These are phyloP conservation scores for Amblyopsis hoosieri DNA, from an alignment of 2,797 vertebrate species.

Conservation along the genomic window DNA sequence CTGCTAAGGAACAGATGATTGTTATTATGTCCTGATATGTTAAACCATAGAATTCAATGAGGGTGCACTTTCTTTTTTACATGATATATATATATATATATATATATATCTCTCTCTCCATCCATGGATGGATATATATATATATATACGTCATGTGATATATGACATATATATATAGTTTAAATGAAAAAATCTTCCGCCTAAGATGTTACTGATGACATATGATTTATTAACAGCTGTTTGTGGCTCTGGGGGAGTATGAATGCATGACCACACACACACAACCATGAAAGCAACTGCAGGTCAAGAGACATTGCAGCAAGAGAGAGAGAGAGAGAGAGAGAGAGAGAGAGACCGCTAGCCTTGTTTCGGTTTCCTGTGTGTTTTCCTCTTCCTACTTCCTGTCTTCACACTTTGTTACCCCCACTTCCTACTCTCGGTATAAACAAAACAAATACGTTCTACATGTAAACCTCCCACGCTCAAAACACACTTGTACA, in stretches of 20 bases:
- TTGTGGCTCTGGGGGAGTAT: constrained; percentile 5
- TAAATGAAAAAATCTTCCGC: neutral
- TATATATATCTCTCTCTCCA: too few species aligned
- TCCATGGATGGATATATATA: too few species aligned
- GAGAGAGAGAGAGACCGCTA: neutral
- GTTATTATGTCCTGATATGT: too few species aligned
- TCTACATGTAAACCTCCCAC: constrained; percentile 1
- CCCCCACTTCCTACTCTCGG: neutral
- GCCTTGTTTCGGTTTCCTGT: constrained; percentile 17
- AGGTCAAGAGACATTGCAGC: too few species aligned
- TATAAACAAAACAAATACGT: neutral
- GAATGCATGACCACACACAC: neutral
- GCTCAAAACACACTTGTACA: neutral
- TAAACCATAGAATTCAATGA: too few species aligned
- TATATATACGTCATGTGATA: too few species aligned
- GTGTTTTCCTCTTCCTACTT: constrained; percentile 42
- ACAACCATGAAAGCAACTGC: neutral
- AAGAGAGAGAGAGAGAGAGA: constrained; percentile 14
- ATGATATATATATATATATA: too few species aligned
- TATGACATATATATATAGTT: too few species aligned
- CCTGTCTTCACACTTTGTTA: constrained; percentile 10
- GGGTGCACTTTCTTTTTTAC: too few species aligned
- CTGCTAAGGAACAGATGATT: too few species aligned
- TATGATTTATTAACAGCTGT: constrained; percentile 39
- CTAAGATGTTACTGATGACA: neutral